Conservation (phyloP, 2,797 vertebrate genomes). For the Otolemur crassicaudatus region DNA sequence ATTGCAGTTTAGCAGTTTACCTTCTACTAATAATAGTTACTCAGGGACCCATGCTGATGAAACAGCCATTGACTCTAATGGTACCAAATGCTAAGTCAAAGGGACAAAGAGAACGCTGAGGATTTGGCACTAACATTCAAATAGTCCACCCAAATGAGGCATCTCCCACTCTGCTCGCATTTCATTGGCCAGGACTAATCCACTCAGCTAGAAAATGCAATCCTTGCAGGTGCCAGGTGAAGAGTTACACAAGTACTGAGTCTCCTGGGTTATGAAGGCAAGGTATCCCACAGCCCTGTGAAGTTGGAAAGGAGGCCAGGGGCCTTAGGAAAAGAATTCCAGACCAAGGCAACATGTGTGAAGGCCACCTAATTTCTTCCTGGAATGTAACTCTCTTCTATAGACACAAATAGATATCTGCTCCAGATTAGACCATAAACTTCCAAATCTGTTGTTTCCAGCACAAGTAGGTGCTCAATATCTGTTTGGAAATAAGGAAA, state of each 20-base stretch:
- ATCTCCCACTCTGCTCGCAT: not conserved
- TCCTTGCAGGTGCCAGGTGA: not conserved
- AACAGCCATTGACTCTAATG: not conserved
- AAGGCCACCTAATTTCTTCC: not conserved
- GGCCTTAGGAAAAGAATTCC: not conserved
- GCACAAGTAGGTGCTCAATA: not conserved
- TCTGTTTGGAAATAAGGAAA: slow-evolving; percentile 26
- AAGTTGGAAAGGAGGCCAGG: not conserved
- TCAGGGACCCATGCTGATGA: not conserved
- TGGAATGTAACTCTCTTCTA: not conserved
- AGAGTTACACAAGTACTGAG: not conserved
- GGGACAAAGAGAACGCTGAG: not conserved
- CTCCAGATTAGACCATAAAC: not conserved
- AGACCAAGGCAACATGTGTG: not conserved
- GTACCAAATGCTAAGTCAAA: not conserved
- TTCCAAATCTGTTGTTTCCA: not conserved
- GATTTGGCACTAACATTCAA: not conserved
- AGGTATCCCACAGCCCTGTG: not conserved
- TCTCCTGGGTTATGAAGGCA: not conserved
- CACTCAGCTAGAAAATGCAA: not conserved
- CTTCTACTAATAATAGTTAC: not conserved
- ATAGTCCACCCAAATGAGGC: not conserved
- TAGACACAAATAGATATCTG: not conserved
- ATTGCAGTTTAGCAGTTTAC: not conserved
- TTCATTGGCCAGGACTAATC: not conserved